Base-by-base conservation (phyloP, 2,797 vertebrate species). In the Stomatorhinus walkeri region DNA sequence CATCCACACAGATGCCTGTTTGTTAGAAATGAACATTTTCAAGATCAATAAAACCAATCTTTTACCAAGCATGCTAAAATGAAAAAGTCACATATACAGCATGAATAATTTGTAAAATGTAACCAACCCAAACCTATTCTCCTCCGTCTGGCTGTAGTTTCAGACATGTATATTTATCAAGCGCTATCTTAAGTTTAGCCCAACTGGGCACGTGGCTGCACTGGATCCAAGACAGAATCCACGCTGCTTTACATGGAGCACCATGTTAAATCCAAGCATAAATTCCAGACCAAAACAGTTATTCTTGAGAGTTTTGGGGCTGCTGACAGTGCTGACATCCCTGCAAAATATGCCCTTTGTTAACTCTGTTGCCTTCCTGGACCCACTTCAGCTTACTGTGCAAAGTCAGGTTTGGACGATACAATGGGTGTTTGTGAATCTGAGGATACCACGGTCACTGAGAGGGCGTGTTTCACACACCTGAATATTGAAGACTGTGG, bases 401-500 rank as follows among this genome's bases (percentile, higher is more conserved):
- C 43, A 83, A n/a, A 83, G 79, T 83, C 36, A 83, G 76, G 12
- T 83, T 48, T 48, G 79, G 46, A 48, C n/a, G 19, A 83, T 83
- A 48, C n/a, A 48, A 22, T 48, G 79, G 19, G 3, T 48, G 40
- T 48, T 22, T 22, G 76, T 28, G 28, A 72, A 14, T 6, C 28
- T 72, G 24, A 61, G 59, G 22, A 64, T 64, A 28, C 24, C 68
- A 16, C 1, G 0, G 28, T 36, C 64, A 76, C 28, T 76, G 19
- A 36, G 90, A 54, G 51, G 7, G 3, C n/a, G 8, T 19, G 79
- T 32, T 22, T 48, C 32, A 46, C 4, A 22, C 92, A 98, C 98
- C 97, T 90, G 97, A 98, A 92, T 96, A 96, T 85, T 97, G 95
- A 85, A 97, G 22, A 59, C 95, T 96, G 90, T 87, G 92, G 72